Evolutionary conservation across 2,888 invertebrate species (phyloP).

Genomic region (Amblyteles armatorius): DNA sequence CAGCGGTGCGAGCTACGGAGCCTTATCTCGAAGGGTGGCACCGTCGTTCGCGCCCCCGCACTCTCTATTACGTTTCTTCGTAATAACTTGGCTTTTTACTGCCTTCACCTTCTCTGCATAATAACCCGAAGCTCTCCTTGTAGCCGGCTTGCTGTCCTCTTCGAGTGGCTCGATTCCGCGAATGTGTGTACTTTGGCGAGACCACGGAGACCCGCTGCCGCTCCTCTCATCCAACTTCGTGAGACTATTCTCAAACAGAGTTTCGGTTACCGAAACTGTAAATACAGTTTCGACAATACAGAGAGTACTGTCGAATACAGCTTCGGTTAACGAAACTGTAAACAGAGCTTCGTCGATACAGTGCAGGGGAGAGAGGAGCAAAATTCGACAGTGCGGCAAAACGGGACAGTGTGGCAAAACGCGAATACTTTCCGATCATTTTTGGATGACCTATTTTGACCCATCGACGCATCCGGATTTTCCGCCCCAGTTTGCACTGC

Average conservation of each 20-base stretch:
- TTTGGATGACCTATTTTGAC: too few relatives aligned
- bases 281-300: too few relatives aligned
- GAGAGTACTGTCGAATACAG: too few relatives aligned
- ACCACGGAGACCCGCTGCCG: neutral
- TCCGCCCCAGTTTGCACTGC: too few relatives aligned
- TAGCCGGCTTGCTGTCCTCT: slow-evolving; percentile 10
- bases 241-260: neutral
- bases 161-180: slow-evolving; percentile 3
- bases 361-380: too few relatives aligned
- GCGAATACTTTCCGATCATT: too few relatives aligned
- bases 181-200: slow-evolving; percentile 5
- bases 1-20: slow-evolving; percentile 17
- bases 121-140: slow-evolving; percentile 41
- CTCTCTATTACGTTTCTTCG: slow-evolving; percentile 10
- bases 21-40: slow-evolving; percentile 52
- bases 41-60: slow-evolving; percentile 38
- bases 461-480: too few relatives aligned
- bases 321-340: too few relatives aligned
- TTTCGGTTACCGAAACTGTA: neutral
- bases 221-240: neutral
- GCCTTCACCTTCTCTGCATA: slow-evolving; percentile 49
- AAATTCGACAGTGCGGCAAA: too few relatives aligned
- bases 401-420: too few relatives aligned
- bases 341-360: too few relatives aligned
- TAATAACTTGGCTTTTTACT: slow-evolving; percentile 56